These are phyloP conservation scores for Antennarius maculatus DNA, from an alignment of 2,797 vertebrate genomes.

Conservation along the genomic window DNA sequence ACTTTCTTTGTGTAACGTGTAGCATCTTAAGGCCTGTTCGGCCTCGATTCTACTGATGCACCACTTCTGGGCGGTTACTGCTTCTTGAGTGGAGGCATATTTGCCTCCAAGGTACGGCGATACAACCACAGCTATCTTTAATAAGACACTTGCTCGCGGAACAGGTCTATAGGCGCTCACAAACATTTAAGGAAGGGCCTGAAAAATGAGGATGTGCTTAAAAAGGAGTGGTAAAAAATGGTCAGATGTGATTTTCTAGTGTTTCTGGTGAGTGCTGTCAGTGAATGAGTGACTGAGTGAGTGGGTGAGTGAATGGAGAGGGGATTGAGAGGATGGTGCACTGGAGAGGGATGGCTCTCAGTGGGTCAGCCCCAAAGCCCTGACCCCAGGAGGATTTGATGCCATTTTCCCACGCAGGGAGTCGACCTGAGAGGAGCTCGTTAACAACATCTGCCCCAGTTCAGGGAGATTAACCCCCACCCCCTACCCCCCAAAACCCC, in stretches of 20 bases:
- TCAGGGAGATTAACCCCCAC: constrained; percentile 85
- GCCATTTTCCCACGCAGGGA: constrained; percentile 86
- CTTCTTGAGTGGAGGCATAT: constrained; percentile 55
- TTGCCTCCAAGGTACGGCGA: constrained; percentile 71
- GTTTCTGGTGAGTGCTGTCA: constrained; percentile 53
- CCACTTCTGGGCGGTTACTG: constrained; percentile 62
- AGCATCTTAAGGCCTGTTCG: constrained; percentile 20
- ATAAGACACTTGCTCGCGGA: constrained; percentile 70
- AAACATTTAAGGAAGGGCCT: constrained; percentile 44
- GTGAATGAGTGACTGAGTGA: constrained; percentile 41
- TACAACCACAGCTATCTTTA: constrained; percentile 75
- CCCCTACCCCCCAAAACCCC: constrained; percentile 60
- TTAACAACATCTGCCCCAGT: constrained; percentile 88
- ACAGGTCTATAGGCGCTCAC: constrained; percentile 55
- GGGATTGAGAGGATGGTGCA: constrained; percentile 59
- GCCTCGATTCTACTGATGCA: constrained; percentile 42
- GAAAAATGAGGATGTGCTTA: constrained; percentile 35
- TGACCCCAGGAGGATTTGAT: constrained; percentile 86
- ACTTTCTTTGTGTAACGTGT: constrained; percentile 11
- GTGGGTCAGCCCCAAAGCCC: constrained; percentile 82
- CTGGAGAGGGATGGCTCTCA: constrained; percentile 78
- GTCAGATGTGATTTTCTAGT: constrained; percentile 64
- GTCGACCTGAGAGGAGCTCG: constrained; percentile 85
- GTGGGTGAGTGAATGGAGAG: constrained; percentile 52
- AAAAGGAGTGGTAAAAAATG: constrained; percentile 26